Base-by-base conservation (phyloP, 2,797 vertebrate genomes). In the Thaleichthys pacificus region DNA sequence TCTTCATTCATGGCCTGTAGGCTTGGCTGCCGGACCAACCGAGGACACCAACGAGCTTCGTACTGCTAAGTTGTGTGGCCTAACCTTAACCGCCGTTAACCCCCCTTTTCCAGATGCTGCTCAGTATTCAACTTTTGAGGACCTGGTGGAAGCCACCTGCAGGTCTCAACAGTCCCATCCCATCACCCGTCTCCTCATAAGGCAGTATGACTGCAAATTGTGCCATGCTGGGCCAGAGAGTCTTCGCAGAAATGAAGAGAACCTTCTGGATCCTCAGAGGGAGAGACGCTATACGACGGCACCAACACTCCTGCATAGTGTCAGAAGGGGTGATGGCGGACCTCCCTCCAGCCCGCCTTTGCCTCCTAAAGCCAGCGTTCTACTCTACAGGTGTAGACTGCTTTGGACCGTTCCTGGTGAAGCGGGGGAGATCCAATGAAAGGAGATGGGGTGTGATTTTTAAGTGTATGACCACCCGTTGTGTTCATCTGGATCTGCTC, bases 391-490 rank as follows among this genome's bases (percentile, higher is more conserved):
- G 54, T 9, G 15, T 42, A 7, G 57, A 73, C 21, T 61, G 38
- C 38, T 49, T 68, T 15, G 4, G 35, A 3, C 75, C 69, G 1
- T 77, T 65, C 3, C 60, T 0, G 0, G 32, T 80, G 5, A 69
- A 64, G n/a, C 7, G 47, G 6, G 58, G 63, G 14, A 0, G 7
- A 3, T 1, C 2, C 3, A 26, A 24, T 2, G 26, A 28, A 28
- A 28, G 3, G 26, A 28, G 2, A 28, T 28, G 26, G 26, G 26
- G 26, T 28, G 42, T 69, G 5, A 35, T 76, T 0, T 73, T 63
- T 38, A 77, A 71, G 14, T 71, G 68, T 3, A 54, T 68, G 19
- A 73, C 15, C 3, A 71, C 71, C 0, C 1, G 21, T 12, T 74
- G 68, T 12, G 28, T 72, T 14, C 66, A 77, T 8, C 12, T 61